Percentiles rank a stretch among this genome's conserved stretches.
Conservation (phyloP, 2,888 invertebrate genomes). For the Parthenolecanium corni region DNA sequence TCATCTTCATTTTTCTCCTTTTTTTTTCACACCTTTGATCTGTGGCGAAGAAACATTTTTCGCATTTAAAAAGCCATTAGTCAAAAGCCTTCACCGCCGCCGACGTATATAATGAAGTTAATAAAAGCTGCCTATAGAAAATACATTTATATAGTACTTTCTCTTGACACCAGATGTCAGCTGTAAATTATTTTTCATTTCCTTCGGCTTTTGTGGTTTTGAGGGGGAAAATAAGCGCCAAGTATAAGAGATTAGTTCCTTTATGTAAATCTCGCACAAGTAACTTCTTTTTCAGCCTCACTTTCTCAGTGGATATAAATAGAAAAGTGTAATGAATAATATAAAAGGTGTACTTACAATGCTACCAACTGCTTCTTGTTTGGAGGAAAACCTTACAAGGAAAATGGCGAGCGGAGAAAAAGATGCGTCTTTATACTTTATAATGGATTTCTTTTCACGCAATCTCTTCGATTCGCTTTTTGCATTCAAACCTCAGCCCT, state of each 20-base stretch:
- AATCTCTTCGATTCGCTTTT: constrained; percentile 21
- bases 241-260: constrained; percentile 24
- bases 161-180: constrained; percentile 25
- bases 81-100: constrained; percentile 16
- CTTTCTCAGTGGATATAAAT: too few relatives aligned
- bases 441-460: constrained; percentile 28
- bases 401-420: not conserved
- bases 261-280: constrained; percentile 20
- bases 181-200: constrained; percentile 26
- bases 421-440: constrained; percentile 25
- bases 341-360: constrained; percentile 26
- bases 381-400: not conserved
- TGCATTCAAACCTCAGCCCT: not conserved
- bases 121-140: constrained; percentile 16
- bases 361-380: constrained; percentile 14
- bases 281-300: constrained; percentile 19
- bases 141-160: constrained; percentile 12
- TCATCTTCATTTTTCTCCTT: not conserved
- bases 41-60: constrained; percentile 15
- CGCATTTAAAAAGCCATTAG: constrained; percentile 28
- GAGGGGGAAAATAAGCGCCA: constrained; percentile 10
- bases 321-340: constrained; percentile 26
- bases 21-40: constrained; percentile 22
- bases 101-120: constrained; percentile 16
- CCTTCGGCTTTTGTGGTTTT: constrained; percentile 17